phyloP scores from a whole-genome alignment of 2,113 vertebrate species.

The Lota lota region DNA sequence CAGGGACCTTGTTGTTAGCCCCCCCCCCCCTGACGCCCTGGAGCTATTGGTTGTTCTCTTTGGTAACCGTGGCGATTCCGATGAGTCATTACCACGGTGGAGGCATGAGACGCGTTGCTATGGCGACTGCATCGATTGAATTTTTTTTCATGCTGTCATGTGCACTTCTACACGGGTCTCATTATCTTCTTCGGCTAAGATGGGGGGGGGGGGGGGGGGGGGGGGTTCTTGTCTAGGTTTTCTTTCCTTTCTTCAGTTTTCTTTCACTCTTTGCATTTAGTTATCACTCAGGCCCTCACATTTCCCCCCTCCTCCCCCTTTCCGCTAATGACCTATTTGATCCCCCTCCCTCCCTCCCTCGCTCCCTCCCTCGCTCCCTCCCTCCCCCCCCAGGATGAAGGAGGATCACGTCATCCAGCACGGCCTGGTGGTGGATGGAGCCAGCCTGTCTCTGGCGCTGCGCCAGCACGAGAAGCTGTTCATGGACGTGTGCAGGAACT shows the following conservation, averaged over 20 bases:
- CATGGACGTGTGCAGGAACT: slow-evolving; percentile 95
- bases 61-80: neutral
- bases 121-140: neutral
- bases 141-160: too few species aligned
- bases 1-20: too few species aligned
- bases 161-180: too few species aligned
- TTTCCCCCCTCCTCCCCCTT: neutral
- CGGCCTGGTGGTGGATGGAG: slow-evolving; percentile 93
- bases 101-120: neutral
- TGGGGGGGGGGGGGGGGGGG: too few species aligned
- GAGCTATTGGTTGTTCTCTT: neutral
- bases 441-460: slow-evolving; percentile 92
- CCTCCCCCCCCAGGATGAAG: slow-evolving; percentile 76
- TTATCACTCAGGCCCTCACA: too few species aligned
- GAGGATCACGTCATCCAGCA: slow-evolving; percentile 97
- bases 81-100: neutral
- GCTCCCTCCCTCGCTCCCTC: neutral
- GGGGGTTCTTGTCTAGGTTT: too few species aligned
- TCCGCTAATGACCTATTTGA: neutral
- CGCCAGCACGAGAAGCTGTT: slow-evolving; percentile 95
- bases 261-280: too few species aligned
- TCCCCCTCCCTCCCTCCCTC: neutral
- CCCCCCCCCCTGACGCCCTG: too few species aligned
- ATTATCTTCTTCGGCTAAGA: too few species aligned
- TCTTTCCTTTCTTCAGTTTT: neutral